Conservation (phyloP, 2,888 invertebrate species). For the Limnephilus lunatus region DNA sequence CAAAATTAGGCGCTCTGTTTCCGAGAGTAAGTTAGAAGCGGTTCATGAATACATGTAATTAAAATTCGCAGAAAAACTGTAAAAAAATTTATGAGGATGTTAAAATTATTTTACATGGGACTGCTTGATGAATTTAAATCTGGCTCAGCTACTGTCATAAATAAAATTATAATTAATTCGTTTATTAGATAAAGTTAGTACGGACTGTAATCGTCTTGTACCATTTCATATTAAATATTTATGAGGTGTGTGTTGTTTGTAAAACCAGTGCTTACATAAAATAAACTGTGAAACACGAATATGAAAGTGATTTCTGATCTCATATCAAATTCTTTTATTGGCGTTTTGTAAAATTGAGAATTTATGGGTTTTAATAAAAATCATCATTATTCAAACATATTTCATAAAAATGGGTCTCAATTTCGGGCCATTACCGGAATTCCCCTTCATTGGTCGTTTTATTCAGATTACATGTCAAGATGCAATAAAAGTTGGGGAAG, state of each 20-base stretch:
- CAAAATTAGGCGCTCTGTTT: no score
- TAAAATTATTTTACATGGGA: not conserved
- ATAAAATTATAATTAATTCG: not conserved
- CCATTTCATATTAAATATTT: not conserved
- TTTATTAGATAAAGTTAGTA: not conserved
- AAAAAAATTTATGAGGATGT: no score
- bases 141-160: not conserved
- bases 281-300: not conserved
- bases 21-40: no score
- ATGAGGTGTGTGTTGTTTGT: not conserved
- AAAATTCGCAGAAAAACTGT: no score
- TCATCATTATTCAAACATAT: conserved; percentile 25
- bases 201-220: not conserved
- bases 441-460: conserved; percentile 15
- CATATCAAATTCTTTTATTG: not conserved
- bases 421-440: conserved; percentile 17
- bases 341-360: not conserved
- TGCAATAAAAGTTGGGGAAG: conserved; percentile 17
- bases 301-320: not conserved
- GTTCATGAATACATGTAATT: no score
- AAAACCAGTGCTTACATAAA: not conserved
- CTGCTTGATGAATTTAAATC: not conserved
- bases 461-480: conserved; percentile 7
- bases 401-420: conserved; percentile 20
- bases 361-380: conserved; percentile 19